Evolutionary conservation across 1,140 invertebrate genomes (phyloP), one percentile per base, ranked within the genome.

Genomic region (Drosophila seguyi): DNA sequence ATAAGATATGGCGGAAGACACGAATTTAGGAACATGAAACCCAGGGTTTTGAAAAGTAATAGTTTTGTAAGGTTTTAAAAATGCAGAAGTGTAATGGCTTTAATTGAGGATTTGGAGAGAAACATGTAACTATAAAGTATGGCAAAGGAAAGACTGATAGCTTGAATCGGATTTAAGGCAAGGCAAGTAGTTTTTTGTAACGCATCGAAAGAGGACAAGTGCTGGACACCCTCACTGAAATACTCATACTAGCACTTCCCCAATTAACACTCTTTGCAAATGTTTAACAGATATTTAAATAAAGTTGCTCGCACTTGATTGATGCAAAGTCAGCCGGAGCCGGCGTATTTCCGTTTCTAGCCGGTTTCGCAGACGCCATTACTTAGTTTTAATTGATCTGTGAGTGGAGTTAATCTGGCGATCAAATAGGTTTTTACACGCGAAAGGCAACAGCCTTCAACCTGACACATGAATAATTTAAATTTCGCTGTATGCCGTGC

Each of bases 381-480:
- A 72, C 69, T 73, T 72, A 72, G 50, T 65, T 63, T 79, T 82
- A 86, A 87, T 75, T 82, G 83, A 79, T 71, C 52, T 58, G 45
- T 65, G 42, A 74, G 45, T 47, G 47, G 39, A 86, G 65, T 58
- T 86, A 72, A 82, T 82, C 83, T 75, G 52, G 45, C 69, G 65
- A 82, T 86, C 83, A 72, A 87, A 86, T 78, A 45, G 66, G 50
- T 69, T 87, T 69, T 82, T 87, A 79, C 71, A 79, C 71, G 65
- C 75, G 66, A 72, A 82, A 82, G 75, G 69, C 83, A 82, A 41
- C 61, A 87, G 83, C 84, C 84, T 87, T 87, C 84, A 84, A 88
- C 81, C 79, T 88, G 84, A 79, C 83, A 83, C 65, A 80, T 88
- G 84, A 87, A 87, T 88, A 88, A 87, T 87, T 82, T 75, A 53